Evolutionary conservation across 2,888 invertebrate genomes (phyloP).

Genomic region (Oxyteleia sp.): DNA sequence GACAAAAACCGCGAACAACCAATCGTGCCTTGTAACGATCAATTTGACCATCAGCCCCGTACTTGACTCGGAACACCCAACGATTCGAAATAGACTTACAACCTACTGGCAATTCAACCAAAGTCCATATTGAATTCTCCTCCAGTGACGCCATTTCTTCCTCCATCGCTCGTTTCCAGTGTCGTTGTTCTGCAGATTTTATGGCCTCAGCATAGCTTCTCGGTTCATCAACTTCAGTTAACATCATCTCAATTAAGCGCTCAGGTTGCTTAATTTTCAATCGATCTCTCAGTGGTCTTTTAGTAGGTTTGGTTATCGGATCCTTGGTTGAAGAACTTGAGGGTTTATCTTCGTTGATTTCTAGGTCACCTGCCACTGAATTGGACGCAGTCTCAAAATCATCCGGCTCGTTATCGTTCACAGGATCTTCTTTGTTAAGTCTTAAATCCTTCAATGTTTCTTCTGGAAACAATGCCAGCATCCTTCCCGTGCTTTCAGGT

Average conservation of each 20-base stretch:
- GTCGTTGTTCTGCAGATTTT: background rate
- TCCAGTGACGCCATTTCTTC: conserved; percentile 49
- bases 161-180: conserved; percentile 32
- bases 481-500: conserved; percentile 29
- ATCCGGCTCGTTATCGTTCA: background rate
- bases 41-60: conserved; percentile 28
- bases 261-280: conserved; percentile 8
- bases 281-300: conserved; percentile 4
- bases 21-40: conserved; percentile 40
- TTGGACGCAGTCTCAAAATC: background rate
- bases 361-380: conserved; percentile 8
- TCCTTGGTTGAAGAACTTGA: too few relatives aligned
- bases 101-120: conserved; percentile 42
- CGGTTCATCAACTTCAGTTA: conserved; percentile 4
- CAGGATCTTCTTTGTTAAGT: background rate
- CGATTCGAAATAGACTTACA: conserved; percentile 41
- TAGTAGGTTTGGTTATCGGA: too few relatives aligned
- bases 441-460: conserved; percentile 12
- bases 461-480: conserved; percentile 6
- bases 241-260: background rate
- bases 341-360: conserved; percentile 9
- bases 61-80: conserved; percentile 43
- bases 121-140: conserved; percentile 43
- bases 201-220: conserved; percentile 9
- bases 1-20: conserved; percentile 21